Percentiles rank a stretch among this genome's conserved stretches.
phyloP scores from a whole-genome alignment of 2,113 vertebrate species.

The Osmerus eperlanus region DNA sequence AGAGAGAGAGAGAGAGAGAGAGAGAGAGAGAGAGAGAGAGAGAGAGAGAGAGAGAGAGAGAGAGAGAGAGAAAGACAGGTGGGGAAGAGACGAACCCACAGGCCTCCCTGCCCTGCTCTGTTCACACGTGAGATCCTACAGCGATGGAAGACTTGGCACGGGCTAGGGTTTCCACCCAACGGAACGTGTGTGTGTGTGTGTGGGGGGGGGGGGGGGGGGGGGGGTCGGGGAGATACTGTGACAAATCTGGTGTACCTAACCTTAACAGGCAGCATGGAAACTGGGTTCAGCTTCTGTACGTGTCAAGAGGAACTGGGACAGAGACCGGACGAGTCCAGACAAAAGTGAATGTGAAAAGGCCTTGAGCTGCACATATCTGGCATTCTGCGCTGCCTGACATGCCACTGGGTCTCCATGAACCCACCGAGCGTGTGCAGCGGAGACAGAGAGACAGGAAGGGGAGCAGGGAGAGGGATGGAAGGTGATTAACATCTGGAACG shows the following conservation, averaged over 20 bases:
- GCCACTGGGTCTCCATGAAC: background rate
- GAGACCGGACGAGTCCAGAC: background rate
- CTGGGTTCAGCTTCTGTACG: no score
- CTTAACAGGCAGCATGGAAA: no score
- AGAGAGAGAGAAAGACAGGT: background rate
- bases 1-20: background rate
- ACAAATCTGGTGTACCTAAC: no score
- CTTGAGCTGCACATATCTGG: background rate
- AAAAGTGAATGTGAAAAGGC: background rate
- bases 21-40: background rate
- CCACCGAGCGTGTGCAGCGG: background rate
- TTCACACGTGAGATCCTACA: no score
- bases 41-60: no score
- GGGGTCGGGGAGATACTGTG: no score
- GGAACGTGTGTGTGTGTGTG: no score
- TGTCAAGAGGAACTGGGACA: no score
- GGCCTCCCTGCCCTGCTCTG: no score
- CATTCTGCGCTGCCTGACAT: constrained; percentile 6
- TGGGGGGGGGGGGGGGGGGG: no score
- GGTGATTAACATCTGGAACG: constrained; percentile 4
- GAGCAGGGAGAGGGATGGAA: background rate
- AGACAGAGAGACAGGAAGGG: background rate
- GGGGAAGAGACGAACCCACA: background rate
- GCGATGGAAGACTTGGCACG: no score
- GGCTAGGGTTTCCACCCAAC: no score